phyloP scores from a whole-genome alignment of 2,888 invertebrate genomes.

The Drosophila anomalipes region DNA sequence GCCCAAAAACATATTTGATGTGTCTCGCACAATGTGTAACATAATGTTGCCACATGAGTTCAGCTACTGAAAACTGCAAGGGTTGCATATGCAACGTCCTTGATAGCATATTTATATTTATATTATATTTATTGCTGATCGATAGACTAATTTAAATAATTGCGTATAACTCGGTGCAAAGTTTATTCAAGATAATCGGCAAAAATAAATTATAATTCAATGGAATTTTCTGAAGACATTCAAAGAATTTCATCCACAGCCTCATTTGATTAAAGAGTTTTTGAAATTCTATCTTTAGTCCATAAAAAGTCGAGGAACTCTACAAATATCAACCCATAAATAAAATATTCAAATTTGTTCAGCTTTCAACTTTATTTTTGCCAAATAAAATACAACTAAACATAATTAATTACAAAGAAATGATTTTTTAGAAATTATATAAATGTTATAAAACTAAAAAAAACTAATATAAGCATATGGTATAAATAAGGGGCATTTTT shows the following conservation, averaged over 20 bases:
- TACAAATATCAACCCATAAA: background rate
- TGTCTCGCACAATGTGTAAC: conserved; percentile 58
- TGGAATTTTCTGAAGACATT: background rate
- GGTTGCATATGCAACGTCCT: conserved; percentile 36
- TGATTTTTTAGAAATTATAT: conserved; percentile 49
- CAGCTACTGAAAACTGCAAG: conserved; percentile 17
- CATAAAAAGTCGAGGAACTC: background rate
- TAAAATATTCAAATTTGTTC: conserved; percentile 27
- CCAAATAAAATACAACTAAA: conserved; percentile 44
- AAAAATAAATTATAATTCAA: background rate
- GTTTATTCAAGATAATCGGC: background rate
- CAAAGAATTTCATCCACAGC: background rate
- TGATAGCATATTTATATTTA: conserved; percentile 17
- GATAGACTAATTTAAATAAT: background rate
- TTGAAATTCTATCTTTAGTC: background rate
- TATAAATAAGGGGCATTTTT: conserved; percentile 25
- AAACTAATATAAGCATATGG: conserved; percentile 19
- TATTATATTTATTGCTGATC: background rate
- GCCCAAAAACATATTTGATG: conserved; percentile 48
- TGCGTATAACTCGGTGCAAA: background rate
- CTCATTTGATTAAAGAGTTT: background rate
- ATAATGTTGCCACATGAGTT: conserved; percentile 40
- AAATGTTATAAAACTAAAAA: conserved; percentile 33
- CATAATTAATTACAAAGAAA: conserved; percentile 49
- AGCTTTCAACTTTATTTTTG: conserved; percentile 72